Percentiles rank a stretch among this genome's conserved stretches.
Conservation (phyloP, 2,113 vertebrate species). For the Heterochromis multidens region DNA sequence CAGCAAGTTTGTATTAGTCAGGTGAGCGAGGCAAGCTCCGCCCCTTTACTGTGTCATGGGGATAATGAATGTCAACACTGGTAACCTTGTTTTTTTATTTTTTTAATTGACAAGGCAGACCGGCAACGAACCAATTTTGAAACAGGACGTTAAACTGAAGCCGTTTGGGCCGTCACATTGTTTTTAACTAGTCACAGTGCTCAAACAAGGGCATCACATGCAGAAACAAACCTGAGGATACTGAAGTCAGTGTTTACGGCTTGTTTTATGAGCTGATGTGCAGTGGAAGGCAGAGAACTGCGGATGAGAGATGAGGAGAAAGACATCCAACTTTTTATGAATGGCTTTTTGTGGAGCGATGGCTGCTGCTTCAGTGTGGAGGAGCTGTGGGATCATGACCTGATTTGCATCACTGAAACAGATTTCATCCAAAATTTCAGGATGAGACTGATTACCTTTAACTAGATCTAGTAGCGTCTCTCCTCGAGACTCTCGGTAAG, state of each 20-base stretch:
- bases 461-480: too few relatives aligned
- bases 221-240: rapidly evolving
- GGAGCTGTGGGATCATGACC: background rate
- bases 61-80: background rate
- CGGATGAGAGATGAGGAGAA: too few relatives aligned
- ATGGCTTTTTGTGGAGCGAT: background rate
- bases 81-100: background rate
- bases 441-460: background rate
- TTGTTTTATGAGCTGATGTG: rapidly evolving
- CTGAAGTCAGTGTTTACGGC: background rate
- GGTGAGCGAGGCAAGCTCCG: conserved; percentile 51
- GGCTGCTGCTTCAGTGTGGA: background rate
- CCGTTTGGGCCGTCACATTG: background rate
- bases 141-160: background rate
- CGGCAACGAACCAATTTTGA: too few relatives aligned
- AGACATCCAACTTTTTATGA: background rate
- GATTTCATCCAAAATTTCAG: background rate
- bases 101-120: background rate
- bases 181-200: background rate
- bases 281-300: rapidly evolving
- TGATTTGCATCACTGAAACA: background rate
- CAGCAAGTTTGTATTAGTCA: conserved; percentile 32
- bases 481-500: background rate
- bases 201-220: rapidly evolving
- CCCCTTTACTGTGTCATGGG: background rate